Base-by-base conservation (phyloP, 2,888 invertebrate species). In the Luffia ferchaultella region DNA sequence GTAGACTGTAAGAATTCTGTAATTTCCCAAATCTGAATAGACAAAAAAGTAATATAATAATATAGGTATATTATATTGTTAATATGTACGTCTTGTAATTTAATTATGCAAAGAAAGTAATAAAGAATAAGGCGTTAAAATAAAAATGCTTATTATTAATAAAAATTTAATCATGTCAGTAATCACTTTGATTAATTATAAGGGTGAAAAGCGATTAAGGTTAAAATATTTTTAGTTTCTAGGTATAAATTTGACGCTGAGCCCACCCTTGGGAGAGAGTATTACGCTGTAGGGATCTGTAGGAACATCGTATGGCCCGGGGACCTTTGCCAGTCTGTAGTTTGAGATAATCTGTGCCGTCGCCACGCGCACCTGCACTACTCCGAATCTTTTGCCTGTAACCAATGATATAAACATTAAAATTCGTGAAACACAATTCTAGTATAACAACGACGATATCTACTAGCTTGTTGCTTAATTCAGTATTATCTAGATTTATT, bases 301-400 rank as follows among this genome's bases (percentile, higher is more conserved):
- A 46, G 57, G 54, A 1, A 70, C 51, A 1, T 54, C 16, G 48
- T 68, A 65, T 0, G 67, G 64, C 20, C 61, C 62, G 19, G 52
- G 20, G 2, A 58, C n/a, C 64, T 67, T 62, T 45, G 60, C 60
- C 19, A 77, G 53, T 54, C 56, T 64, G 57, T 64, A 77, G 17
- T 65, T 67, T 46, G 57, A 54, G 2, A 76, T 53, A 45, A 77
- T 55, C 47, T 76, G 74, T 1, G 74, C 70, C 9, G 77, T 48
- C 0, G 75, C 74, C 1, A 74, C 63, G 19, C 76, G 69, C 30
- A 76, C 57, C 61, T 76, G 77, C 68, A 76, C 66, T 63, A 73
- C 56, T 1, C 76, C 77, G 56, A 76, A 77, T 40, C 77, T 69
- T 63, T 73, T 76, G 42, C 77, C 77, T 77, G 62, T 16, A 65